phyloP scores from a whole-genome alignment of 2,797 vertebrate genomes.

The Acanthiza pusilla region DNA sequence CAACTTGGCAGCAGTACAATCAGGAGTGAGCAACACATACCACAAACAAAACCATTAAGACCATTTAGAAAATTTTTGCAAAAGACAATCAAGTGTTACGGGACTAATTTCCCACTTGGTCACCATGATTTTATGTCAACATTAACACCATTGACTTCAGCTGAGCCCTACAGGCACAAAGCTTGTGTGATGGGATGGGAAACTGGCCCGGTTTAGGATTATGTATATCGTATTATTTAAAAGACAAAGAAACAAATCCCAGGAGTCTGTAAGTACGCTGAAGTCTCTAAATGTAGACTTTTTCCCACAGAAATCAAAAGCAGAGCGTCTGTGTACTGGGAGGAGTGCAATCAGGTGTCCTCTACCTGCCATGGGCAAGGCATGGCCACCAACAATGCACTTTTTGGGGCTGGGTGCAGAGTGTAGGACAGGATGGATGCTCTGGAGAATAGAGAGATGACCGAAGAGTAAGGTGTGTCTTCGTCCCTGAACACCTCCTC shows the following conservation, averaged over 20 bases:
- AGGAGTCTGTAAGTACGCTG: neutral
- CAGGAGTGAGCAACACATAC: slow-evolving; percentile 49
- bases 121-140: slow-evolving; percentile 40
- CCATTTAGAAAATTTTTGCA: slow-evolving; percentile 32
- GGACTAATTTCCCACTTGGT: slow-evolving; percentile 47
- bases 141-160: slow-evolving; percentile 45
- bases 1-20: slow-evolving; percentile 71
- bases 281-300: neutral
- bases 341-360: neutral
- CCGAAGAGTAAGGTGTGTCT: neutral
- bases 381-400: neutral
- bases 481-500: neutral
- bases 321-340: neutral
- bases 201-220: neutral
- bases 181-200: neutral
- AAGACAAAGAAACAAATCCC: slow-evolving; percentile 31
- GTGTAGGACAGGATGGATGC: neutral
- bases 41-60: slow-evolving; percentile 57
- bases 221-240: neutral
- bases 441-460: neutral
- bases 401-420: neutral
- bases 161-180: slow-evolving; percentile 23
- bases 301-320: slow-evolving; percentile 3
- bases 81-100: neutral
- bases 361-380: neutral